Evolutionary conservation across 2,888 invertebrate species (phyloP).

Genomic region (Luperina nickerlii): DNA sequence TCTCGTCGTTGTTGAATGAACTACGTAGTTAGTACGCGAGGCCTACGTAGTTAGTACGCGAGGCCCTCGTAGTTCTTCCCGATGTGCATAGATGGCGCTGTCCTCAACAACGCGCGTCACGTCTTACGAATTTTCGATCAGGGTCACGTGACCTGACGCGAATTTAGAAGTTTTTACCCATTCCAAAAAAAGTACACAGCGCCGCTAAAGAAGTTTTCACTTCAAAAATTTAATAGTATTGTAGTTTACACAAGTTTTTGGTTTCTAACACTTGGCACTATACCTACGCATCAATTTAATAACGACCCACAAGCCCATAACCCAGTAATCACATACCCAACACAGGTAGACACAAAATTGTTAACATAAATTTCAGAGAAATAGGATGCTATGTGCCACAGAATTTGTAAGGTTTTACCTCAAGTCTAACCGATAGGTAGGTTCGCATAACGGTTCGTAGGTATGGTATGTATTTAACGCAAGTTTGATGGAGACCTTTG

Average conservation of each 20-base stretch:
- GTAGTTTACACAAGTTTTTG: background rate
- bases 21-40: too few species aligned
- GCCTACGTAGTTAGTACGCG: too few species aligned
- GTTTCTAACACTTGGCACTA: background rate
- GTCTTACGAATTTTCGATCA: too few species aligned
- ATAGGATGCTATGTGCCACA: constrained; percentile 16
- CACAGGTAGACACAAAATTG: constrained; percentile 24
- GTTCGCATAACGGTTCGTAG: background rate
- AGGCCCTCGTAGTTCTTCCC: too few species aligned
- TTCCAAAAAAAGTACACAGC: too few species aligned
- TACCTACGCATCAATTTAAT: constrained; percentile 1
- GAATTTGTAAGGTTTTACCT: constrained; percentile 27
- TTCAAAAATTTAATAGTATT: background rate
- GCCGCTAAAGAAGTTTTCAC: too few species aligned
- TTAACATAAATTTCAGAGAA: constrained; percentile 34
- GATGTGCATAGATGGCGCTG: too few species aligned
- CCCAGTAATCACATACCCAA: constrained; percentile 3
- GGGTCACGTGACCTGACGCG: too few species aligned
- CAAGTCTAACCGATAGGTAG: constrained; percentile 17
- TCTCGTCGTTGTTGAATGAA: too few species aligned
- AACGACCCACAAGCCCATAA: background rate
- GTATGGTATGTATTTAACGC: constrained; percentile 15
- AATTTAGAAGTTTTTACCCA: too few species aligned
- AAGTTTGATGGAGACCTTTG: constrained; percentile 14
- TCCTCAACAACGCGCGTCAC: too few species aligned